Percentiles rank a stretch among this genome's conserved stretches.
Evolutionary conservation across 2,888 invertebrate species (phyloP).

Genomic region (Mesorhabditis sp.): DNA sequence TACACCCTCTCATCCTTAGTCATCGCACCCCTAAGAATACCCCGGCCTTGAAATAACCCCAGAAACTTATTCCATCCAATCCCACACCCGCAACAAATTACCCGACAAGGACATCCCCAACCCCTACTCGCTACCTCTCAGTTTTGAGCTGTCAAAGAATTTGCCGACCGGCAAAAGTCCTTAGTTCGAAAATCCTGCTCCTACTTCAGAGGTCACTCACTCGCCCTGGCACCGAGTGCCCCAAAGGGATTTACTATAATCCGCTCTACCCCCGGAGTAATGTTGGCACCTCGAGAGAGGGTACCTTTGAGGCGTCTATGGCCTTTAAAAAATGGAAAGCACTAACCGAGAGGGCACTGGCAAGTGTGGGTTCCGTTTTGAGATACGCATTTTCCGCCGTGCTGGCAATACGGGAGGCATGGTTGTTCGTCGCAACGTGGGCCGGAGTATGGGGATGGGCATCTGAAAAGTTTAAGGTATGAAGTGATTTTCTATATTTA

Average conservation of each 20-base stretch:
- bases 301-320: no score
- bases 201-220: no score
- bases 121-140: background rate
- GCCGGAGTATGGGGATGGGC: background rate
- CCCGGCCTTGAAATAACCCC: no score
- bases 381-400: background rate
- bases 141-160: background rate
- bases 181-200: no score
- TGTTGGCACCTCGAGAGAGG: no score
- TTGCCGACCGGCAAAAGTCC: background rate
- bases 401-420: background rate
- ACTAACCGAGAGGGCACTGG: slow-evolving; percentile 4
- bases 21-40: no score
- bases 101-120: slow-evolving; percentile 3
- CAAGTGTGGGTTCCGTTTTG: background rate
- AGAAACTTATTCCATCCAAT: slow-evolving; percentile 1
- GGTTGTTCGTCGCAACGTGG: background rate
- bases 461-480: background rate
- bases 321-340: background rate
- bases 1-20: no score
- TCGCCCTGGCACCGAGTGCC: background rate
- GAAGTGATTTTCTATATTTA: background rate
- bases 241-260: background rate
- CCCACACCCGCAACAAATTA: background rate
- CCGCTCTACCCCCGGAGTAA: background rate